A percentile compares a stretch with the other conserved stretches of the same genome.
Conservation (phyloP, 2,113 vertebrate genomes). For the Fregetta grallaria region DNA sequence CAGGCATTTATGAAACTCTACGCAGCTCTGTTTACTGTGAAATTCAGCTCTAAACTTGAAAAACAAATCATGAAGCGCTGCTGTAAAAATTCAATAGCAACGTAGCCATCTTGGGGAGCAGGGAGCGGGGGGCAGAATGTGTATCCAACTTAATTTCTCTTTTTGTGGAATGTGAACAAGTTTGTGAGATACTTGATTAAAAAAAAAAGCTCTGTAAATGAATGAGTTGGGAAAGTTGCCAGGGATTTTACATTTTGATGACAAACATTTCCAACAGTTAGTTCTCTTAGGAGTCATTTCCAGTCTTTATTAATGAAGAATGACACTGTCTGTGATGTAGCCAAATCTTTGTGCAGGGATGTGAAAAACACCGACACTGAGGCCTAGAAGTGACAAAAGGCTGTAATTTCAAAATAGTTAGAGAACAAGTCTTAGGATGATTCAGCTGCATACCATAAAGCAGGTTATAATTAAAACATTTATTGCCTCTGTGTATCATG, state of each 20-base stretch:
- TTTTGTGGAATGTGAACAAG: neutral
- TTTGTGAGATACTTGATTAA: accelerated
- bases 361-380: neutral
- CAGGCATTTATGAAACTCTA: neutral
- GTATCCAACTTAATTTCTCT: neutral
- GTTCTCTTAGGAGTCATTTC: neutral
- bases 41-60: neutral
- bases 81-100: neutral
- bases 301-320: neutral
- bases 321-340: neutral
- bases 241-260: neutral
- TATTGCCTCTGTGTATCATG: neutral
- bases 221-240: neutral
- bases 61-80: neutral
- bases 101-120: accelerated
- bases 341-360: neutral
- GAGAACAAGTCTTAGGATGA: neutral
- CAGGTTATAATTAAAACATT: neutral
- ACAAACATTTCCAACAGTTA: neutral
- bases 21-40: neutral
- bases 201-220: neutral
- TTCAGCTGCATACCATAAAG: neutral
- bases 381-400: neutral
- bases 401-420: neutral
- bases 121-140: too few relatives aligned